These are phyloP conservation scores for Catagonus wagneri DNA, from an alignment of 2,113 vertebrate genomes.

Conservation along the genomic window DNA sequence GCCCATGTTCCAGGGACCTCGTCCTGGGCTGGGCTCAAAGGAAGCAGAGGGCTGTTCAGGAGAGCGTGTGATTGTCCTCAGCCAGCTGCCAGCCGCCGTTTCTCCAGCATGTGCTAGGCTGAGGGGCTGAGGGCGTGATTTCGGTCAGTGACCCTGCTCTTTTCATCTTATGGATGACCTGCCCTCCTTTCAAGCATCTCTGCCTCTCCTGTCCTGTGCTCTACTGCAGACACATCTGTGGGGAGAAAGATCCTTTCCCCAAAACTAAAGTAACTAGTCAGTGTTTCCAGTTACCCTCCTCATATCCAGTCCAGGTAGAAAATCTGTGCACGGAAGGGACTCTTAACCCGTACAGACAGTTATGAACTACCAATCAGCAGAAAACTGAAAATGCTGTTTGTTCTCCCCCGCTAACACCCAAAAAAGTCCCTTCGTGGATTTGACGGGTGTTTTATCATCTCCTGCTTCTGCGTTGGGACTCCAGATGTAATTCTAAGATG, in stretches of 20 bases:
- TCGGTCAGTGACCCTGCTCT: neutral
- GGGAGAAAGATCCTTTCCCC: neutral
- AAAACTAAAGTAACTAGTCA: neutral
- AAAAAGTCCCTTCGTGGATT: neutral
- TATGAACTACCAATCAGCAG: neutral
- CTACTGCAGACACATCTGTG: neutral
- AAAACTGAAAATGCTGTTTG: neutral
- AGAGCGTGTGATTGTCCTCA: neutral
- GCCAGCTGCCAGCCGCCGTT: neutral
- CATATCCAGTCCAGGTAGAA: conserved; percentile 2
- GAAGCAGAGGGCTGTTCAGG: neutral
- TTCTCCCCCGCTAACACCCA: neutral
- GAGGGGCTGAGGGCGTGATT: neutral
- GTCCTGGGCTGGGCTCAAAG: neutral
- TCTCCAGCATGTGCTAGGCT: neutral
- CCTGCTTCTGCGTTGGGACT: conserved; percentile 40
- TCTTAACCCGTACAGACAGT: neutral
- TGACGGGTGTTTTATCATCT: neutral
- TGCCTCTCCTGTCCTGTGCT: conserved; percentile 62
- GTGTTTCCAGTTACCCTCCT: neutral
- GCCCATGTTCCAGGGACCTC: neutral
- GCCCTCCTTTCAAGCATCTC: conserved; percentile 63
- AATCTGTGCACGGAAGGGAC: neutral
- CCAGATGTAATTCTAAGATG: conserved; percentile 61
- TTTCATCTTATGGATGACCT: neutral